A percentile compares a stretch with the other conserved stretches of the same genome.
Evolutionary conservation across 2,113 vertebrate genomes (phyloP).

Genomic region (Callipepla squamata): DNA sequence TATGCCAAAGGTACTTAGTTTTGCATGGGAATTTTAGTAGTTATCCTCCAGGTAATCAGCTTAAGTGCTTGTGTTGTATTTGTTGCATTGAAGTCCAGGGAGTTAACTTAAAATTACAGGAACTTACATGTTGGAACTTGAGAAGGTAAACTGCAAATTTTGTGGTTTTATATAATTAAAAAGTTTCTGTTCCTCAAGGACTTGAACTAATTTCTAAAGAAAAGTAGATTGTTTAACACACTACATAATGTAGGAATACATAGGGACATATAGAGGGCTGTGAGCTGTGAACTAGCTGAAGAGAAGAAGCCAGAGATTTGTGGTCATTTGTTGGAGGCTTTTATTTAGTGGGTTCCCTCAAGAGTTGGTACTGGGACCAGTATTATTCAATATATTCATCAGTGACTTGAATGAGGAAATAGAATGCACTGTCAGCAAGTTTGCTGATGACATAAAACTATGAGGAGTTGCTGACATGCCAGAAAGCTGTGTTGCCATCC

Average conservation of each 20-base stretch:
- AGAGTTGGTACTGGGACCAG: too few species aligned
- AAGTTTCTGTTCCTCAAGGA: neutral
- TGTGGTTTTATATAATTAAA: neutral
- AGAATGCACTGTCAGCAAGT: too few species aligned
- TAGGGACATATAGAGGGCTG: too few species aligned
- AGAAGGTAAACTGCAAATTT: neutral
- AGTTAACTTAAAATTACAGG: neutral
- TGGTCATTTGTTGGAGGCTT: too few species aligned
- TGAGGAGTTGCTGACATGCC: too few species aligned
- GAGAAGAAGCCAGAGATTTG: too few species aligned
- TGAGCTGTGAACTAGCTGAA: too few species aligned
- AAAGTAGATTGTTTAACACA: neutral
- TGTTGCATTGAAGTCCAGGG: neutral
- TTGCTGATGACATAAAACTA: too few species aligned
- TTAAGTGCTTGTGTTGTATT: neutral
- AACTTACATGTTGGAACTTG: neutral
- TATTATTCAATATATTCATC: too few species aligned
- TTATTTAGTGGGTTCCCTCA: too few species aligned
- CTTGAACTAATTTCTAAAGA: neutral
- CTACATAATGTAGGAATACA: neutral
- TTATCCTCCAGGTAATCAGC: neutral
- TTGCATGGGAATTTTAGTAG: neutral
- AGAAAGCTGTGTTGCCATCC: too few species aligned
- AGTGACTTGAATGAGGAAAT: too few species aligned
- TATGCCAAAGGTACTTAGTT: constrained; percentile 91